Percentiles rank a stretch among this genome's conserved stretches.
Conservation (phyloP, 1,140 invertebrate genomes). For the Polyergus mexicanus region DNA sequence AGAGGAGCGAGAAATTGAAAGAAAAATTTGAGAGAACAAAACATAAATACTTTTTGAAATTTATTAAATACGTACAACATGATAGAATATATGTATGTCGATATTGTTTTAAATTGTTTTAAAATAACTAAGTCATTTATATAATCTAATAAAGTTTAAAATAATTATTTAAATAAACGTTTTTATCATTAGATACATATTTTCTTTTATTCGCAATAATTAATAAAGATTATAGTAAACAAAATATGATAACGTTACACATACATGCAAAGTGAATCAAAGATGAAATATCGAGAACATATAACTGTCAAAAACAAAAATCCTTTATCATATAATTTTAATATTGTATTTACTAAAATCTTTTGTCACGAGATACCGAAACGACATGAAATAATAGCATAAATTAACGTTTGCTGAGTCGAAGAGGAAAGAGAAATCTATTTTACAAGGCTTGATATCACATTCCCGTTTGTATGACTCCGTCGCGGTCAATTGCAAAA, state of each 20-base stretch:
- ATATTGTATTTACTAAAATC: neutral
- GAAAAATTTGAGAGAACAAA: conserved; percentile 10
- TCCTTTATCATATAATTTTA: conserved; percentile 1
- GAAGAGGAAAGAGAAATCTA: conserved; percentile 22
- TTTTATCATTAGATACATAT: neutral
- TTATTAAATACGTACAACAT: neutral
- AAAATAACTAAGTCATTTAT: neutral
- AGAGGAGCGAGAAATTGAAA: conserved; percentile 38
- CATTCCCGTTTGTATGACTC: conserved; percentile 31
- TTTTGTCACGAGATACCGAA: neutral
- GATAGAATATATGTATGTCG: neutral
- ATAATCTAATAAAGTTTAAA: neutral
- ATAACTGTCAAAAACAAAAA: neutral
- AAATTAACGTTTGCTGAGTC: neutral
- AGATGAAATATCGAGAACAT: neutral
- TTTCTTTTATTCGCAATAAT: neutral
- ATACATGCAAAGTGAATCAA: neutral
- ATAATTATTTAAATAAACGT: neutral
- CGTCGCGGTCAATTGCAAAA: conserved; percentile 68
- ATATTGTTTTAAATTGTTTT: conserved; percentile 12
- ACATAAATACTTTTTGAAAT: neutral
- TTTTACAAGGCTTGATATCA: conserved; percentile 45
- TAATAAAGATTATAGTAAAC: neutral
- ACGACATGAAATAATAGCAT: neutral
- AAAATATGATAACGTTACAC: neutral